Evolutionary conservation across 2,113 vertebrate species (phyloP), one percentile per base, ranked within the genome.

Genomic region (Thomomys bottae): DNA sequence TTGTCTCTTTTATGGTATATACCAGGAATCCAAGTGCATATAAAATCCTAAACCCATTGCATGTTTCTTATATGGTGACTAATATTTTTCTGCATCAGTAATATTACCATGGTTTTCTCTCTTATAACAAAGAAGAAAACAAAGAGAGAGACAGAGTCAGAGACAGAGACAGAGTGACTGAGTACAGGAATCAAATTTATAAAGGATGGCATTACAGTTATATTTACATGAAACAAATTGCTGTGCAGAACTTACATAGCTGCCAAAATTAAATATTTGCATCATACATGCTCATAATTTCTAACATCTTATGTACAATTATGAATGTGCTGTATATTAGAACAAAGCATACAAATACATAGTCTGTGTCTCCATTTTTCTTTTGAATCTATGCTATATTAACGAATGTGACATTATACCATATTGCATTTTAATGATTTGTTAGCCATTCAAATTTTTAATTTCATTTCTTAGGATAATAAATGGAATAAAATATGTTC

Each of bases 341-440:
- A n/a, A n/a, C 38, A 71, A 26, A 66, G 34, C 23, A 64, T 30
- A 63, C n/a, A 73, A 2, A 34, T 93, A 17, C 67, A 49, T 88
- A 49, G 49, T 71, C n/a, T 21, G 57, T 70, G 7, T 4, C 20
- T 34, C n/a, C 3, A 26, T 85, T 63, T 63, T 83, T 12, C 6
- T 78, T 86, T 54, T 59, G 36, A 54, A 54, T 1, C 49, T 54
- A 12, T 86, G 78, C 76, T 76, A 5, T 28, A 78, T 11, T 88
- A 40, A 83, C 79, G 42, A 8, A 64, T 26, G 80, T 38, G 5
- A 14, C 15, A 78, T 67, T 14, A 73, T 61, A 34, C 30, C 20
- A 61, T 79, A 79, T 81, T 91, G 15, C 59, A 83, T 89, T 45
- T 61, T 81, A 91, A 81, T 79, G 21, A 77, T 79, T 9, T 42